These are phyloP conservation scores for Drosophila gaucha DNA, from an alignment of 2,888 invertebrate genomes.

Conservation along the genomic window DNA sequence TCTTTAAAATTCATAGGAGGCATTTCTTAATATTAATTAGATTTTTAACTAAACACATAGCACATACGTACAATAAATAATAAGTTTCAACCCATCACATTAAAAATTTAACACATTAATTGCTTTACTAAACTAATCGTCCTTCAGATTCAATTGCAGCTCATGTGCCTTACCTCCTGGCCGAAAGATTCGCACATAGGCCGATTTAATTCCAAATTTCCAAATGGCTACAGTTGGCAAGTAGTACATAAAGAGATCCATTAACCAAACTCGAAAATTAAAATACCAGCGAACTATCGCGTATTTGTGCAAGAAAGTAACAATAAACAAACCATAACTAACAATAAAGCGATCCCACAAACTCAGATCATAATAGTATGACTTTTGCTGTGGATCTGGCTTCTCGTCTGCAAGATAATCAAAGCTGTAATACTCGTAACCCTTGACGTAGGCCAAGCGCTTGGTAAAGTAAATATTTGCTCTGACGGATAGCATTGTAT, in stretches of 20 bases:
- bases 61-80: not conserved
- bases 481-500: slow-evolving; percentile 87
- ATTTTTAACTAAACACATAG: slow-evolving; percentile 2
- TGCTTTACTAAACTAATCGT: slow-evolving; percentile 51
- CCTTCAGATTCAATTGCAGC: slow-evolving; percentile 68
- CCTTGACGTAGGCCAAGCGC: slow-evolving; percentile 86
- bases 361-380: slow-evolving; percentile 84
- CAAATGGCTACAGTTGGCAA: slow-evolving; percentile 90
- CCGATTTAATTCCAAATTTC: slow-evolving; percentile 87
- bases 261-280: slow-evolving; percentile 87
- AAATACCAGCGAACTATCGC: slow-evolving; percentile 87
- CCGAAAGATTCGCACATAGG: slow-evolving; percentile 87
- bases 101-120: slow-evolving; percentile 1
- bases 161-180: slow-evolving; percentile 55
- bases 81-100: not conserved
- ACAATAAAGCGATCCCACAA: slow-evolving; percentile 85
- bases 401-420: slow-evolving; percentile 70
- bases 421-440: slow-evolving; percentile 85
- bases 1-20: slow-evolving; percentile 5
- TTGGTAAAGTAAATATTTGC: slow-evolving; percentile 87
- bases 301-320: slow-evolving; percentile 85
- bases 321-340: slow-evolving; percentile 77
- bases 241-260: slow-evolving; percentile 87
- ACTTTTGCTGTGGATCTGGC: slow-evolving; percentile 83
- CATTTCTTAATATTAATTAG: not conserved